A percentile compares a stretch with the other conserved stretches of the same genome.
Conservation (phyloP, 2,113 vertebrate genomes). For the Sinocyclocheilus anshuiensis region DNA sequence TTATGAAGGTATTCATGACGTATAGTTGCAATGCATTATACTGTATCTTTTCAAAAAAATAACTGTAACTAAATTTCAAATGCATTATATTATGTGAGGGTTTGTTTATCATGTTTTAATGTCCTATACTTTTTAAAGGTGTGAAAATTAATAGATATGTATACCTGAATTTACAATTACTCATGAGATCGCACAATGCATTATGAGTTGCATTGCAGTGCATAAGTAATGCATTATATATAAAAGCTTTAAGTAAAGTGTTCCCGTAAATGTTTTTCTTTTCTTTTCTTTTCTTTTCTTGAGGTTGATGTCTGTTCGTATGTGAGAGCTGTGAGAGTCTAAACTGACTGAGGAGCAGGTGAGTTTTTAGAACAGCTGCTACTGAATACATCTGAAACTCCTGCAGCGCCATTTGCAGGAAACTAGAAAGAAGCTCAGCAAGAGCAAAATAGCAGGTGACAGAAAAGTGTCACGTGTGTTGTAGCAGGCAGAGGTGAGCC, state of each 20-base stretch:
- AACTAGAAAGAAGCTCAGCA: conserved; percentile 20
- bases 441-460: conserved; percentile 22
- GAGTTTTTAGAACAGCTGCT: conserved; percentile 28
- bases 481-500: background rate
- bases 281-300: background rate
- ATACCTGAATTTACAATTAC: too few species aligned
- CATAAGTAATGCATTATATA: background rate
- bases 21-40: too few species aligned
- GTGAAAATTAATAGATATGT: too few species aligned
- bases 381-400: conserved; percentile 25
- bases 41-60: too few species aligned
- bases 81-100: too few species aligned
- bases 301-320: background rate
- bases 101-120: too few species aligned
- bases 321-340: conserved; percentile 25
- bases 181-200: background rate
- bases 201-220: background rate
- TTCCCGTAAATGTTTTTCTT: background rate
- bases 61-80: too few species aligned
- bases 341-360: conserved; percentile 5
- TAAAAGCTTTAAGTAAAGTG: background rate
- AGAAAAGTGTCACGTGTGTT: conserved; percentile 21
- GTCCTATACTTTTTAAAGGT: too few species aligned
- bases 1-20: too few species aligned
- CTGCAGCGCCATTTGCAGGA: conserved; percentile 21